These are phyloP conservation scores for Parapristionchus giblindavisi DNA, from an alignment of 2,888 invertebrate species.

Conservation along the genomic window DNA sequence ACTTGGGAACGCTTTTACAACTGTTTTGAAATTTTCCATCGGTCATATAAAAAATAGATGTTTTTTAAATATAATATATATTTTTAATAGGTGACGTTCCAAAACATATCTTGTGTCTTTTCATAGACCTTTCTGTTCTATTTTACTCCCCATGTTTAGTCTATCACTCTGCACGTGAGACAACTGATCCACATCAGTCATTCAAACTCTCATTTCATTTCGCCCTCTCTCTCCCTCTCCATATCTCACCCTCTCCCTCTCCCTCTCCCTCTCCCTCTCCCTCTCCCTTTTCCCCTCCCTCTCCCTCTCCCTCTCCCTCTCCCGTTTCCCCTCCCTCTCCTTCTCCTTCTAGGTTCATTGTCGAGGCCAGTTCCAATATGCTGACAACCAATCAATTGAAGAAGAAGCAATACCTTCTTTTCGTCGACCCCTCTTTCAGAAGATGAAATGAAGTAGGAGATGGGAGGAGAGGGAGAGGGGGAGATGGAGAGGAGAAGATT, in stretches of 20 bases:
- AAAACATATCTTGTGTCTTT: too few relatives aligned
- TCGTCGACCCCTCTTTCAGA: too few relatives aligned
- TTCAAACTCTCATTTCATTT: conserved; percentile 35
- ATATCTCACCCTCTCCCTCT: conserved; percentile 7
- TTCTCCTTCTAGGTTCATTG: background rate
- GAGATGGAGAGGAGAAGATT: too few relatives aligned
- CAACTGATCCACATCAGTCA: conserved; percentile 13
- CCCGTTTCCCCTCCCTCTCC: background rate
- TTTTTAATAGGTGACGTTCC: too few relatives aligned
- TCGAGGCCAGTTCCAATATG: conserved; percentile 1
- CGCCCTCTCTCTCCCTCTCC: background rate
- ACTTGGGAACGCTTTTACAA: too few relatives aligned
- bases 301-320: background rate
- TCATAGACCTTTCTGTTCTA: background rate
- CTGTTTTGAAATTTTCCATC: too few relatives aligned
- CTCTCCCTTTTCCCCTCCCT: background rate
- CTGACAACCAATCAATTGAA: too few relatives aligned
- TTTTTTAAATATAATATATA: too few relatives aligned
- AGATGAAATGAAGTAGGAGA: too few relatives aligned
- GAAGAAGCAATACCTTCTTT: too few relatives aligned
- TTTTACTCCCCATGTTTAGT: background rate
- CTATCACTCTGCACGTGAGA: background rate
- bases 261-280: background rate
- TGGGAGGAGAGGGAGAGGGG: too few relatives aligned
- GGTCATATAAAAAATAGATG: too few relatives aligned